Evolutionary conservation across 2,888 invertebrate genomes (phyloP).

Genomic region (Lissocephala sabroskyi): DNA sequence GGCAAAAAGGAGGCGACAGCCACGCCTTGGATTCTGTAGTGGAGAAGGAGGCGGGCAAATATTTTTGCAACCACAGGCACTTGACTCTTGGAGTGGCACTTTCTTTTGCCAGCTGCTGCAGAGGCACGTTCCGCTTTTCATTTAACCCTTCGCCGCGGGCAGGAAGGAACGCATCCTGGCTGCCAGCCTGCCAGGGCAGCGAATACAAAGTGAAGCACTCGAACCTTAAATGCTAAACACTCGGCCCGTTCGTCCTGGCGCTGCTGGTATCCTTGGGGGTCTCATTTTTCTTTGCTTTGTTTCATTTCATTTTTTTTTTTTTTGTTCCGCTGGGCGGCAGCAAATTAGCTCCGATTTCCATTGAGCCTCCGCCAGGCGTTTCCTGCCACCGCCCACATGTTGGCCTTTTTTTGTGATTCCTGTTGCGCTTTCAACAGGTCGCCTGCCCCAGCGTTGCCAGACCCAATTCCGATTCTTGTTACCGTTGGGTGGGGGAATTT

Average conservation of each 20-base stretch:
- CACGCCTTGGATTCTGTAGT: too few relatives aligned
- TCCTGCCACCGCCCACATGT: too few relatives aligned
- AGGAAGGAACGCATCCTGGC: background rate
- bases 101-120: slow-evolving; percentile 18
- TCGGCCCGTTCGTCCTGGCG: background rate
- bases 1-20: too few relatives aligned
- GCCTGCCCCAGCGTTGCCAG: background rate
- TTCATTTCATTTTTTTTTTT: background rate
- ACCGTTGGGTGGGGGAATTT: background rate
- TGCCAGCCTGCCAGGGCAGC: background rate
- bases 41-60: too few relatives aligned
- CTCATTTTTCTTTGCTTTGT: too few relatives aligned
- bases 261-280: too few relatives aligned
- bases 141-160: background rate
- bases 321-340: background rate
- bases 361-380: background rate
- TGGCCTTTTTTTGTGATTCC: slow-evolving; percentile 11
- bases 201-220: background rate
- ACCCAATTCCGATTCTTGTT: background rate
- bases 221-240: slow-evolving; percentile 20
- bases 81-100: slow-evolving; percentile 64
- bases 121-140: background rate
- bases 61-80: slow-evolving; percentile 51
- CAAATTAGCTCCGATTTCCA: slow-evolving; percentile 30
- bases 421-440: slow-evolving; percentile 18